These are phyloP conservation scores for Rhagonycha lutea DNA, from an alignment of 2,888 invertebrate genomes.

Conservation along the genomic window DNA sequence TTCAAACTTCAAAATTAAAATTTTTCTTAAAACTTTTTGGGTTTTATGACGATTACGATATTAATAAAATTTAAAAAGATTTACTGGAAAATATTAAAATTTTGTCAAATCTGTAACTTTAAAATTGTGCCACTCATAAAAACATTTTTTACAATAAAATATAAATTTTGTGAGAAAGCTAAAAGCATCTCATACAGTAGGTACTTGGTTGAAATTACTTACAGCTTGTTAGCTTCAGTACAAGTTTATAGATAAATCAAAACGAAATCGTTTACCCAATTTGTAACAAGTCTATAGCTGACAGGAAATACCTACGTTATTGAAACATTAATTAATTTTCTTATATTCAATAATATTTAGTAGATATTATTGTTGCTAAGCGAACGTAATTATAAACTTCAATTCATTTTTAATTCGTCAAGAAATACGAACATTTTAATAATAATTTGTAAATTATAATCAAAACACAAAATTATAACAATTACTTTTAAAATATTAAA, in stretches of 20 bases:
- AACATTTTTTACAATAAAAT: background rate
- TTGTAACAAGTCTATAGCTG: background rate
- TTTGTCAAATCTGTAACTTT: background rate
- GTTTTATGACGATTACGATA: slow-evolving; percentile 1
- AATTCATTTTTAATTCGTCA: no score
- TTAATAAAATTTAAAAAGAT: background rate
- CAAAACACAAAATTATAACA: no score
- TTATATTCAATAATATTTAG: no score
- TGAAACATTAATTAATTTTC: no score
- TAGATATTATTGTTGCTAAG: no score
- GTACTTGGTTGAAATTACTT: background rate
- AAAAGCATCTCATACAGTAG: background rate
- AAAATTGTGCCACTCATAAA: background rate
- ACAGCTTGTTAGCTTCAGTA: background rate
- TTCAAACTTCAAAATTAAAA: slow-evolving; percentile 18
- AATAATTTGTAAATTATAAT: no score
- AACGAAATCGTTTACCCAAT: background rate
- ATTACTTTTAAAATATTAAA: no score
- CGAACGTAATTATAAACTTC: no score
- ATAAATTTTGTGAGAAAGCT: no score
- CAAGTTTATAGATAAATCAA: background rate
- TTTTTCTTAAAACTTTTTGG: slow-evolving; percentile 6
- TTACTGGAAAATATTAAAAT: background rate
- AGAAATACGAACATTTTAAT: no score
- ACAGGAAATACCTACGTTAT: no score